Conservation (phyloP, 1,140 invertebrate species). For the Drosophila nikananu region DNA sequence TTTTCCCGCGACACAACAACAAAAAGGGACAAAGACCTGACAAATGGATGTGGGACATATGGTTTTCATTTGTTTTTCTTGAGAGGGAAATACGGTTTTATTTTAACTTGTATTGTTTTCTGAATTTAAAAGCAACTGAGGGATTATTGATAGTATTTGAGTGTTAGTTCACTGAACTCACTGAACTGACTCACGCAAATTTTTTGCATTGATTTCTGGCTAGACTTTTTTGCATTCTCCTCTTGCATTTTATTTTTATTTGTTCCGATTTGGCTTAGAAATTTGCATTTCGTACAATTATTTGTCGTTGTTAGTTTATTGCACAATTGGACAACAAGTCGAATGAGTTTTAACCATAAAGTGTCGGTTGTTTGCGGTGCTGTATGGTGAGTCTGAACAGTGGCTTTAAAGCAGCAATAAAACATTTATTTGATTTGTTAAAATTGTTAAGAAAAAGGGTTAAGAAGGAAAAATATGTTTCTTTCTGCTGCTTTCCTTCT, state of each 20-base stretch:
- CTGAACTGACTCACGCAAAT: slow-evolving; percentile 38
- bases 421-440: not conserved
- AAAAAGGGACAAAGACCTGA: slow-evolving; percentile 24
- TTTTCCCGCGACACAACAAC: slow-evolving; percentile 22
- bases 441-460: slow-evolving; percentile 1
- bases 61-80: slow-evolving; percentile 19
- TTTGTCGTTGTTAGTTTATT: slow-evolving; percentile 67
- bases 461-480: not conserved
- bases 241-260: not conserved
- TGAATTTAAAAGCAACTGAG: not conserved
- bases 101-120: slow-evolving; percentile 3
- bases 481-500: not conserved
- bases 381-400: slow-evolving; percentile 26
- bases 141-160: slow-evolving; percentile 1
- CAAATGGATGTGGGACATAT: slow-evolving; percentile 20
- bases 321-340: slow-evolving; percentile 74
- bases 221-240: slow-evolving; percentile 10
- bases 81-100: slow-evolving; percentile 8
- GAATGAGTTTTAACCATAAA: slow-evolving; percentile 68
- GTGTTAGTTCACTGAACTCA: slow-evolving; percentile 24
- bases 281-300: slow-evolving; percentile 72
- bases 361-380: slow-evolving; percentile 34
- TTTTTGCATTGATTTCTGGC: slow-evolving; percentile 8
- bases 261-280: slow-evolving; percentile 34
- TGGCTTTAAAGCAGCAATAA: not conserved